Conservation (phyloP, 2,113 vertebrate species). For the Diglossa brunneiventris region DNA sequence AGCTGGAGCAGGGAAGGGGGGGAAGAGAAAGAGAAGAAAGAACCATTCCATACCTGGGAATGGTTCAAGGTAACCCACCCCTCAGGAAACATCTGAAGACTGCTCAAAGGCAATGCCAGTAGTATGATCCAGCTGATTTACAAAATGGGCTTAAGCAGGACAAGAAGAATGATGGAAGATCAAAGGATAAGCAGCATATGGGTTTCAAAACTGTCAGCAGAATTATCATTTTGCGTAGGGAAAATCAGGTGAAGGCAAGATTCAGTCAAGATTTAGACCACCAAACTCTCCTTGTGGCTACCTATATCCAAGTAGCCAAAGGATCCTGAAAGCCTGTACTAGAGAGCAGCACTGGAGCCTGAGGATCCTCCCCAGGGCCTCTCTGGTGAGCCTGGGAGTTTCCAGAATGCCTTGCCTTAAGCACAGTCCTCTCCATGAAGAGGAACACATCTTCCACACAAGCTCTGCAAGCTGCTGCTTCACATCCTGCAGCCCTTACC, state of each 20-base stretch:
- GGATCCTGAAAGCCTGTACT: neutral
- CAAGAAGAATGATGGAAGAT: neutral
- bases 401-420: neutral
- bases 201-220: neutral
- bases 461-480: neutral
- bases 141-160: neutral
- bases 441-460: neutral
- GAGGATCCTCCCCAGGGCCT: neutral
- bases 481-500: neutral
- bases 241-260: neutral
- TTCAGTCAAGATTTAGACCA: neutral
- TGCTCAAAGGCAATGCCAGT: neutral
- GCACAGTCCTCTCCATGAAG: accelerated
- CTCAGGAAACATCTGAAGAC: neutral
- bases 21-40: neutral
- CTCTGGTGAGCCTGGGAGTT: neutral
- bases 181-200: neutral
- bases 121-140: neutral
- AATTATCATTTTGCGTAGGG: neutral
- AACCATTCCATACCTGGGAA: neutral
- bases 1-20: neutral
- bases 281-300: neutral
- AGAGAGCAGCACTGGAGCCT: neutral
- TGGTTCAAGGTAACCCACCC: neutral
- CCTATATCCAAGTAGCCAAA: neutral